phyloP scores from a whole-genome alignment of 2,888 invertebrate genomes.

The Spatulosminthurus flaviceps region DNA sequence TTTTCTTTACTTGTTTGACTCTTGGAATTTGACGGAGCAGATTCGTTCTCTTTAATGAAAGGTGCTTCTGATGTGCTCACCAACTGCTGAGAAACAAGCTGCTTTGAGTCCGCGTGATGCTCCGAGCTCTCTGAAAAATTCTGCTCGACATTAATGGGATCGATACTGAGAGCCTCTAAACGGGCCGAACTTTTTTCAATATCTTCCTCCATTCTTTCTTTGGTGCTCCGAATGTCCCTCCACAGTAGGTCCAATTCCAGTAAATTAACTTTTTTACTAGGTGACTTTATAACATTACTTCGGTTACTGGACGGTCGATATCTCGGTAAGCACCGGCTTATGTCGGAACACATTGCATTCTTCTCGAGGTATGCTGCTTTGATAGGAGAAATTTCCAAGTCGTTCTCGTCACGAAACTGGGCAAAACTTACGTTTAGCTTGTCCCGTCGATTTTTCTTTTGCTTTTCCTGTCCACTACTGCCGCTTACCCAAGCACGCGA shows the following conservation, averaged over 20 bases:
- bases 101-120: not conserved
- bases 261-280: slow-evolving; percentile 45
- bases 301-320: not conserved
- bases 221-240: slow-evolving; percentile 54
- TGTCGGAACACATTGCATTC: slow-evolving; percentile 32
- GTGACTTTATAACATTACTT: slow-evolving; percentile 9
- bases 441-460: slow-evolving; percentile 15
- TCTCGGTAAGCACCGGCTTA: slow-evolving; percentile 45
- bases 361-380: slow-evolving; percentile 42
- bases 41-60: not conserved
- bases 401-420: slow-evolving; percentile 51
- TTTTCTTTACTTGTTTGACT: slow-evolving; percentile 13
- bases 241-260: slow-evolving; percentile 53
- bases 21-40: not conserved
- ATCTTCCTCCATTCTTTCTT: slow-evolving; percentile 47
- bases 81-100: not conserved
- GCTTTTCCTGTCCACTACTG: slow-evolving; percentile 13
- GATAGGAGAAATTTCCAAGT: slow-evolving; percentile 51
- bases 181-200: slow-evolving; percentile 44
- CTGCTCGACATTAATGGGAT: not conserved
- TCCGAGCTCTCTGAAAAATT: not conserved
- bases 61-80: not conserved
- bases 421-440: slow-evolving; percentile 46
- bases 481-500: slow-evolving; percentile 42
- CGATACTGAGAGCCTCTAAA: slow-evolving; percentile 33